Evolutionary conservation across 2,797 vertebrate genomes (phyloP), one percentile per base, ranked within the genome.

Genomic region (Xyrichtys novacula): DNA sequence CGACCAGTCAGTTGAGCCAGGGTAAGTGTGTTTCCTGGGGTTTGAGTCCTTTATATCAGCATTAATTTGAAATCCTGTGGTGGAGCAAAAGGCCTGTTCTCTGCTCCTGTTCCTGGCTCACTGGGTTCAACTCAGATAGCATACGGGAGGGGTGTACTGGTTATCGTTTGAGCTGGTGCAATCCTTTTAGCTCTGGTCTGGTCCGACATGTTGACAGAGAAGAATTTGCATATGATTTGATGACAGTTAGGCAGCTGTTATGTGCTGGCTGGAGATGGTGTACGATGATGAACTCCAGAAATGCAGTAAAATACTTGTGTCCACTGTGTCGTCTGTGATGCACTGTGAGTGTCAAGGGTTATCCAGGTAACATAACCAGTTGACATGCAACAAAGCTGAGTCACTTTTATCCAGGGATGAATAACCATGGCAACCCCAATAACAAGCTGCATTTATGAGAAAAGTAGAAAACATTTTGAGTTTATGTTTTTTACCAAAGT

Each of bases 11-110:
- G 80, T 94, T 84, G 60, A 52, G 74, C 90, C 88, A 0, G 91
- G 95, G 98, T 99, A 92, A 96, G 96, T 93, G n/a, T 44, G 11
- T 44, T 5, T 10, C 20, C 19, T 43, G 42, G 42, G 42, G 19
- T 14, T 7, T n/a, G 6, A 19, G 6, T n/a, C 39, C 7, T 20
- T n/a, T 9, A 6, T 40, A 40, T 40, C n/a, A 42, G n/a, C n/a
- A n/a, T 19, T 8, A 42, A 20, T 42, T 42, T 10, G 11, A 34
- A 34, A 34, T 34, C 32, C 32, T 12, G 3, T 34, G 32, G 32
- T 34, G 49, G n/a, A n/a, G n/a, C n/a, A 39, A 38, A 38, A 42
- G n/a, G 57, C 34, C 3, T 32, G 26, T 54, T 57, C 47, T 69
- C 22, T 22, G 28, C 47, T 39, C 32, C 31, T 64, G 34, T 50